A percentile compares a stretch with the other conserved stretches of the same genome.
Evolutionary conservation across 2,888 invertebrate genomes (phyloP).

Genomic region (Euplagia quadripunctaria): DNA sequence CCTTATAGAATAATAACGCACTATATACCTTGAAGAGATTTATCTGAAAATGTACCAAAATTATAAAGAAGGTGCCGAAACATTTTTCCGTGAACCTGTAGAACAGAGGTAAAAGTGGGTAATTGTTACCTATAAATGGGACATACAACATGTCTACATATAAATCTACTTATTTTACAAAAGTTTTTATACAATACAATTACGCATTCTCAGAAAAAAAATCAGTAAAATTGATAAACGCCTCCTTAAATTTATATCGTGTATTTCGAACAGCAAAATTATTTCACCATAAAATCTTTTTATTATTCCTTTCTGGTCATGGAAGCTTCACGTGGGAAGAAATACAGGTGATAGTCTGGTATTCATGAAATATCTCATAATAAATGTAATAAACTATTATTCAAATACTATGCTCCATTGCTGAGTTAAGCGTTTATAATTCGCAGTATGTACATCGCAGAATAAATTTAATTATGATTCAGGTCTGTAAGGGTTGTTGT

Average conservation of each 20-base stretch:
- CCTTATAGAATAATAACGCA: no score
- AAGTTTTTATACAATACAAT: no score
- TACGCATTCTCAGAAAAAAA: no score
- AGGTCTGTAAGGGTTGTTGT: slow-evolving; percentile 48
- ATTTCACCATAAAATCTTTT: not conserved
- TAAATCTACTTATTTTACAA: no score
- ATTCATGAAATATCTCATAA: not conserved
- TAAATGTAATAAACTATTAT: slow-evolving; percentile 5
- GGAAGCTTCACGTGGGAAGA: slow-evolving; percentile 12
- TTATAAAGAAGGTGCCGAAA: no score
- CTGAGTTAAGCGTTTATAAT: not conserved
- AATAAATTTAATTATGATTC: slow-evolving; percentile 37
- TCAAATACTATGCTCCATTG: slow-evolving; percentile 1
- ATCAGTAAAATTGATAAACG: no score
- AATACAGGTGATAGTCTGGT: not conserved
- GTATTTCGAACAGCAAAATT: not conserved
- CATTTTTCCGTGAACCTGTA: no score
- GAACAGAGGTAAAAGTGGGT: no score
- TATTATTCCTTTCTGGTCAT: not conserved
- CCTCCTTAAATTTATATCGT: not conserved
- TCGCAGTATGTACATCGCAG: not conserved
- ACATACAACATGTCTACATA: no score
- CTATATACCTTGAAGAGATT: no score
- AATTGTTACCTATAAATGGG: no score
- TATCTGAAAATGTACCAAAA: no score